Evolutionary conservation across 1,140 invertebrate genomes (phyloP).

Genomic region (Maconellicoccus hirsutus): DNA sequence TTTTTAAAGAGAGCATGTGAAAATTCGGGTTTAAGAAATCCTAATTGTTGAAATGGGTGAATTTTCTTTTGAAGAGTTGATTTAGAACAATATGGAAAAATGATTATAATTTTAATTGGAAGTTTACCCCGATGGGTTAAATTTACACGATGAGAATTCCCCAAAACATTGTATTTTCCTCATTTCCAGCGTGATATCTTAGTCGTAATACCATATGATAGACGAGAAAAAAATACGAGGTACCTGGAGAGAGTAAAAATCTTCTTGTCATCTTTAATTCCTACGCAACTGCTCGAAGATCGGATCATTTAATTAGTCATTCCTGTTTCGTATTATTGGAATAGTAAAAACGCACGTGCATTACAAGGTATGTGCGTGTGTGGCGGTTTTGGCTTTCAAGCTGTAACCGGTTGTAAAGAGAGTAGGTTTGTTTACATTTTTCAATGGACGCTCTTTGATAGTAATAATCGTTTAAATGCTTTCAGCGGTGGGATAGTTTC

Average conservation of each 20-base stretch:
- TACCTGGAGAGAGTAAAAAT: constrained; percentile 12
- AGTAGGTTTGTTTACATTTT: constrained; percentile 22
- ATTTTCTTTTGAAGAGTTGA: too few relatives aligned
- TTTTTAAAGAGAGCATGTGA: too few relatives aligned
- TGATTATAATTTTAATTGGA: too few relatives aligned
- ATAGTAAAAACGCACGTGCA: constrained; percentile 21
- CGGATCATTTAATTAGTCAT: constrained; percentile 21
- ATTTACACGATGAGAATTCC: too few relatives aligned
- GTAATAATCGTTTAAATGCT: constrained; percentile 14
- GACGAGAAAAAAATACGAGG: too few relatives aligned
- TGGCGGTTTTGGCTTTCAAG: constrained; percentile 18
- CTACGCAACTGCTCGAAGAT: constrained; percentile 11
- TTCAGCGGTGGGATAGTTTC: constrained; percentile 18
- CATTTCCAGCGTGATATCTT: too few relatives aligned
- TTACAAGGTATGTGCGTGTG: constrained; percentile 21
- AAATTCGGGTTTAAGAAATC: too few relatives aligned
- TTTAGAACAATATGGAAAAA: too few relatives aligned
- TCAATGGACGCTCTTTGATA: constrained; percentile 19
- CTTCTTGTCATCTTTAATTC: constrained; percentile 17
- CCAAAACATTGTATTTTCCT: too few relatives aligned
- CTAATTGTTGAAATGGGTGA: too few relatives aligned
- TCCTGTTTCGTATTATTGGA: constrained; percentile 16
- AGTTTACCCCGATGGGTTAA: too few relatives aligned
- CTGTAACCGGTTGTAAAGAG: constrained; percentile 19
- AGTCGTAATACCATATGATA: too few relatives aligned